Evolutionary conservation across 1,140 invertebrate species (phyloP), one percentile per base, ranked within the genome.

Genomic region (Bombus soroeensis): DNA sequence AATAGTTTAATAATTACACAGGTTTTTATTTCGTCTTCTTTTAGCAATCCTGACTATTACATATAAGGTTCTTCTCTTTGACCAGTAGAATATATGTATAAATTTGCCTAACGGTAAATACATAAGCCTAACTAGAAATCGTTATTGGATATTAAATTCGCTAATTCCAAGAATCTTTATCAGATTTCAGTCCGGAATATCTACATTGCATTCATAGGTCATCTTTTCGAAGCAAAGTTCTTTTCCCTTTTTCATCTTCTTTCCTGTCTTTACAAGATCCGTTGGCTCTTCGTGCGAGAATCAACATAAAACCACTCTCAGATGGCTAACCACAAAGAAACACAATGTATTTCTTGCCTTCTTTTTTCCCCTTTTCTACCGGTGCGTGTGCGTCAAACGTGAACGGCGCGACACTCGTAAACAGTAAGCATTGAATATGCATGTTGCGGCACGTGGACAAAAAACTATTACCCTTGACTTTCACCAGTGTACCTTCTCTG

Each of bases 401-500:
- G 6, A 43, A 66, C 10, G 57, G 10, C n/a, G 41, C 71, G 22
- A 64, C 22, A 53, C 62, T 53, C 47, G 0, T 53, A 53, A 53
- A 53, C 47, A 53, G 15, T 53, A 53, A 53, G 5, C 5, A 53
- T 34, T 28, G 25, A 57, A 81, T 37, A 75, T n/a, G 73, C 71
- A 37, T 68, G 32, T 71, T 6, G 28, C 41, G 34, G 15, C 37
- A 86, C 62, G 73, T 72, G 70, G 41, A 64, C 10, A 13, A 53
- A 62, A 70, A 72, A 64, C 59, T n/a, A 13, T 77, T 73, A 86
- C 59, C 59, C 53, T 62, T 83, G 53, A 76, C 47, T 85, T 75
- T 79, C 76, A 64, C 43, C 72, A 34, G 25, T 25, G 25, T 43
- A 10, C 22, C 47, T 43, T 68, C 37, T 39, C 32, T 28, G 34